phyloP scores from a whole-genome alignment of 2,113 vertebrate genomes.

The Rostratula benghalensis region DNA sequence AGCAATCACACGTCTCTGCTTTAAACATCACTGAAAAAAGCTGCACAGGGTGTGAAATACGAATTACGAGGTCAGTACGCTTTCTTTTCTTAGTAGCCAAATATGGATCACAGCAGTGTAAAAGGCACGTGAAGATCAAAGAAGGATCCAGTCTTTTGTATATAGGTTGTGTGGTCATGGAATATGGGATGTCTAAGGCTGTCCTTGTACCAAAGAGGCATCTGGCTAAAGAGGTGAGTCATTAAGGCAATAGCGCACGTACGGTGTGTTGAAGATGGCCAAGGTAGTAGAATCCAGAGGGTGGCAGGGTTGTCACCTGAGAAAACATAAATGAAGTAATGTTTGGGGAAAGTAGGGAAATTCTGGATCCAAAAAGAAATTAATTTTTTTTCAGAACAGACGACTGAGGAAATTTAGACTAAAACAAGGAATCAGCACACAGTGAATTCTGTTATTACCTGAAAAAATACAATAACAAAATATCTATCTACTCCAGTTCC shows the following conservation, averaged over 20 bases:
- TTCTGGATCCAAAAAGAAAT: background rate
- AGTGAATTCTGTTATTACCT: background rate
- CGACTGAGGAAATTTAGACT: background rate
- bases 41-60: background rate
- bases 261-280: constrained; percentile 31
- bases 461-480: background rate
- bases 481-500: background rate
- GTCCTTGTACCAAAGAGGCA: background rate
- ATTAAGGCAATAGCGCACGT: background rate
- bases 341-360: constrained; percentile 46
- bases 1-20: background rate
- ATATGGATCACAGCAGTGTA: background rate
- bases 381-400: background rate
- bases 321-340: constrained; percentile 59
- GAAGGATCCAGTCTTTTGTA: background rate
- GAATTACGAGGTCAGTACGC: background rate
- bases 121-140: background rate
- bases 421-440: background rate
- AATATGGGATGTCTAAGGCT: background rate
- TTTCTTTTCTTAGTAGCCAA: background rate
- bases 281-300: constrained; percentile 50
- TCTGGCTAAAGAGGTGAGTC: background rate
- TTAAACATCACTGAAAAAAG: background rate
- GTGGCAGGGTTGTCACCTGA: constrained; percentile 36
- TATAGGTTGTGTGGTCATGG: background rate